These are phyloP conservation scores for Porites rus DNA, from an alignment of 92 coral and sea anemone genomes.

Conservation along the genomic window DNA sequence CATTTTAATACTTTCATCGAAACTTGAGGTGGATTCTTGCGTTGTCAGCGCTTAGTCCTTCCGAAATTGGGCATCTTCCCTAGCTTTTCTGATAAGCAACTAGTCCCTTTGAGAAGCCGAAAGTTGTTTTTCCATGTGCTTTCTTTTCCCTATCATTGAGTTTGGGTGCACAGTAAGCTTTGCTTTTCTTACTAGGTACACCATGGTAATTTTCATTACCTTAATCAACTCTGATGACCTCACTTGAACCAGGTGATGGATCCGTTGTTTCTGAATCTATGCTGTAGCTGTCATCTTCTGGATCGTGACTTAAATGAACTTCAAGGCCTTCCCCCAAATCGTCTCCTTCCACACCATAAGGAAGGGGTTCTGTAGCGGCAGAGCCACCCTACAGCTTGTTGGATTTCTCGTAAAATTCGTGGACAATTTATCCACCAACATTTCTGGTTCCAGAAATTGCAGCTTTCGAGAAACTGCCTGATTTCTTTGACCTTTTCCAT, in stretches of 20 bases:
- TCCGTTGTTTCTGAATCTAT: conserved; percentile 34
- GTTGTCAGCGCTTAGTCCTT: conserved; percentile 58
- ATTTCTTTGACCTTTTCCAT: conserved; percentile 46
- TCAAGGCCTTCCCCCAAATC: conserved; percentile 50
- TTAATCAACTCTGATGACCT: too few species aligned
- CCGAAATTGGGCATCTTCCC: conserved; percentile 74
- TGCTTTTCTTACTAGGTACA: conserved; percentile 41
- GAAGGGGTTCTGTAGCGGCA: too few species aligned
- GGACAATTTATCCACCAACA: conserved; percentile 46
- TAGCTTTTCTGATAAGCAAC: conserved; percentile 52
- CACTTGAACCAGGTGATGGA: background rate
- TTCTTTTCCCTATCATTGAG: conserved; percentile 69
- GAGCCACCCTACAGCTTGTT: too few species aligned
- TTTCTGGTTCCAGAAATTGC: conserved; percentile 63
- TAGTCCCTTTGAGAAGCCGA: conserved; percentile 64
- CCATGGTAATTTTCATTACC: too few species aligned
- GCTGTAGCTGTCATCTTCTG: conserved; percentile 18
- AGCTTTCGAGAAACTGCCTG: conserved; percentile 63
- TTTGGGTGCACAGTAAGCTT: conserved; percentile 72
- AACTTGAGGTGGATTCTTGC: conserved; percentile 57
- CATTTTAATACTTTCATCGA: conserved; percentile 7
- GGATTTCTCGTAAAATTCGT: conserved; percentile 23
- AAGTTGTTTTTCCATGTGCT: conserved; percentile 60
- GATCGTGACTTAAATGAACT: conserved; percentile 39
- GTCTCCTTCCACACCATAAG: conserved; percentile 47